Evolutionary conservation across 2,113 vertebrate species (phyloP).

Genomic region (Ginglymostoma cirratum): DNA sequence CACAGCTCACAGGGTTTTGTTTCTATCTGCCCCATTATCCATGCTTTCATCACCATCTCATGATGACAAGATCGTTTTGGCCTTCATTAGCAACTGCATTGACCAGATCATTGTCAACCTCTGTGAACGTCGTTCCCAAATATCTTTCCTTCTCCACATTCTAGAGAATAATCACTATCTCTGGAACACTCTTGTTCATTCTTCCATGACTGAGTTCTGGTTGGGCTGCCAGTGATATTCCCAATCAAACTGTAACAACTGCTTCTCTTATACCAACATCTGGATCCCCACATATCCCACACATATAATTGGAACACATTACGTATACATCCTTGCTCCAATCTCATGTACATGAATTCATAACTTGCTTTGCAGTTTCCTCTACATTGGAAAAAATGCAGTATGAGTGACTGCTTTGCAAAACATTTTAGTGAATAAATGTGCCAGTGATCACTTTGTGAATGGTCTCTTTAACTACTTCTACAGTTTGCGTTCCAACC

Average conservation of each 20-base stretch:
- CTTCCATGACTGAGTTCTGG: neutral
- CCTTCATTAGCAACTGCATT: neutral
- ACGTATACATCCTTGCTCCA: neutral
- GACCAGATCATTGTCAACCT: neutral
- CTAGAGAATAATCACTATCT: neutral
- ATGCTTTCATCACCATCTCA: neutral
- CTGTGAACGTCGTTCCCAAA: too few relatives aligned
- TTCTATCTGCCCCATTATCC: neutral
- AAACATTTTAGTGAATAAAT: neutral
- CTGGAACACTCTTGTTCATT: neutral
- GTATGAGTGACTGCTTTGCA: neutral
- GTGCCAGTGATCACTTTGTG: neutral
- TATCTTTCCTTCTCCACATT: neutral
- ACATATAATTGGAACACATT: neutral
- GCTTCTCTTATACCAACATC: neutral
- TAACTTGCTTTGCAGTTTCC: neutral
- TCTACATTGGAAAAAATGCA: neutral
- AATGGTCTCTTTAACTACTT: neutral
- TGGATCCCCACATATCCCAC: neutral
- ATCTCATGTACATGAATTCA: neutral
- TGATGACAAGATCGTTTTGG: neutral
- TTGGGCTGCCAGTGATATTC: neutral
- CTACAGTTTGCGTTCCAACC: neutral
- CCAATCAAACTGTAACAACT: neutral
- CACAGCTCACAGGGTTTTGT: neutral